Evolutionary conservation across 2,797 vertebrate species (phyloP).

Genomic region (Leucoraja ocellata): DNA sequence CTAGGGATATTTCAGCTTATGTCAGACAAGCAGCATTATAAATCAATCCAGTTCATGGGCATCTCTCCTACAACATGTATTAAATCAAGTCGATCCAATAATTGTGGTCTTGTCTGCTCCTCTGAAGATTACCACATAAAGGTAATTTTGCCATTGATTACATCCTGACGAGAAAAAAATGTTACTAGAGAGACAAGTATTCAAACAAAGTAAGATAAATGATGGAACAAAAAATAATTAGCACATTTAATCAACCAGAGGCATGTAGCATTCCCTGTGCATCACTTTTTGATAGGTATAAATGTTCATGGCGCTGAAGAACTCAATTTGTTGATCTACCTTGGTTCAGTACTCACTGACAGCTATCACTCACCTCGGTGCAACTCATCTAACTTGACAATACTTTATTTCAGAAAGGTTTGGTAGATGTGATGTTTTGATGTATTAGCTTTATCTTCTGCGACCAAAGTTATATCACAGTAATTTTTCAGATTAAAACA

Average conservation of each 20-base stretch:
- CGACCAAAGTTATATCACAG: neutral
- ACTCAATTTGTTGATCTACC: neutral
- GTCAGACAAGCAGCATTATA: neutral
- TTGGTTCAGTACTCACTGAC: neutral
- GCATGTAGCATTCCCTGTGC: neutral
- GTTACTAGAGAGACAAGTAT: neutral
- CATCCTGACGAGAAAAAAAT: neutral
- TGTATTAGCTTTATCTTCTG: neutral
- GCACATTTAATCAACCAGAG: constrained; percentile 7
- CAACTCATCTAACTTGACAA: neutral
- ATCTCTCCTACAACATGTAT: neutral
- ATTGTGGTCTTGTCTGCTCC: neutral
- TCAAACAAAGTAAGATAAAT: neutral
- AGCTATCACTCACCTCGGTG: neutral
- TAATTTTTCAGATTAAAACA: constrained; percentile 10
- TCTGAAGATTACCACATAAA: neutral
- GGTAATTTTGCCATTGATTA: neutral
- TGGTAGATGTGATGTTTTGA: neutral
- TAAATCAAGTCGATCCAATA: neutral
- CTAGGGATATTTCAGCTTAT: neutral
- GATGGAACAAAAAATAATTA: neutral
- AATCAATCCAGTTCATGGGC: neutral
- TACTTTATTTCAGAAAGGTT: neutral
- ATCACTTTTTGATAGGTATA: neutral
- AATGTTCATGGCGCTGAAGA: neutral